Conservation (phyloP, 1,140 invertebrate genomes). For the Bombus cullumanus region DNA sequence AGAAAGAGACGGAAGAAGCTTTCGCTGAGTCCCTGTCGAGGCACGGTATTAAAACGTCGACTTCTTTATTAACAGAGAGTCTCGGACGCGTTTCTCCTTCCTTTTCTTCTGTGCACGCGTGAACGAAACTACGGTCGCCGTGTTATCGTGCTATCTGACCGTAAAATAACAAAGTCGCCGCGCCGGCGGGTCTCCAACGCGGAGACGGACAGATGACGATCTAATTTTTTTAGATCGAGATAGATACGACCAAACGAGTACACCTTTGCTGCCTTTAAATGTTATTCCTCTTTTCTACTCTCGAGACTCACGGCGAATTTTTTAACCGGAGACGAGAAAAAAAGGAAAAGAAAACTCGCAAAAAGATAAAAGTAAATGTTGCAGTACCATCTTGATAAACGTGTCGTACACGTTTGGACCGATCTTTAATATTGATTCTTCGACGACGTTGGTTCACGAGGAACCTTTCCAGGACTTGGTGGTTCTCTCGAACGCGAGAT, state of each 20-base stretch:
- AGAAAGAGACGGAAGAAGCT: constrained; percentile 26
- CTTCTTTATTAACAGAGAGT: constrained; percentile 80
- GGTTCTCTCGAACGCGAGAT: not conserved
- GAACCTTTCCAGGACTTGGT: not conserved
- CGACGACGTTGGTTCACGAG: not conserved
- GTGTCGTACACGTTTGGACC: not conserved
- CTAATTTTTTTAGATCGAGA: constrained; percentile 57
- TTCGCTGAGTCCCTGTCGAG: constrained; percentile 73
- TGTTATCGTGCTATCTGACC: constrained; percentile 47
- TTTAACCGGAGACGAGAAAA: not conserved
- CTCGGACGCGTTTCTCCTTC: constrained; percentile 54
- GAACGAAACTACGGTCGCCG: constrained; percentile 34
- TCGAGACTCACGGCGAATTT: not conserved
- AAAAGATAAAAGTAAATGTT: not conserved
- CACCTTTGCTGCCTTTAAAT: not conserved
- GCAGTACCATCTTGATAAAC: not conserved
- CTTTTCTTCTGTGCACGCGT: constrained; percentile 47
- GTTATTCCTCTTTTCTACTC: not conserved
- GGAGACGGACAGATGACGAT: constrained; percentile 12
- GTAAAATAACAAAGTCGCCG: constrained; percentile 48
- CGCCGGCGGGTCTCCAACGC: constrained; percentile 46
- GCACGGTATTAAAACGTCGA: constrained; percentile 78
- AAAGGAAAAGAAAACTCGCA: accelerated
- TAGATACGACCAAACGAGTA: not conserved
- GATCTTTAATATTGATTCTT: not conserved